These are phyloP conservation scores for Drosophila koepferae DNA, from an alignment of 2,888 invertebrate species.

Conservation along the genomic window DNA sequence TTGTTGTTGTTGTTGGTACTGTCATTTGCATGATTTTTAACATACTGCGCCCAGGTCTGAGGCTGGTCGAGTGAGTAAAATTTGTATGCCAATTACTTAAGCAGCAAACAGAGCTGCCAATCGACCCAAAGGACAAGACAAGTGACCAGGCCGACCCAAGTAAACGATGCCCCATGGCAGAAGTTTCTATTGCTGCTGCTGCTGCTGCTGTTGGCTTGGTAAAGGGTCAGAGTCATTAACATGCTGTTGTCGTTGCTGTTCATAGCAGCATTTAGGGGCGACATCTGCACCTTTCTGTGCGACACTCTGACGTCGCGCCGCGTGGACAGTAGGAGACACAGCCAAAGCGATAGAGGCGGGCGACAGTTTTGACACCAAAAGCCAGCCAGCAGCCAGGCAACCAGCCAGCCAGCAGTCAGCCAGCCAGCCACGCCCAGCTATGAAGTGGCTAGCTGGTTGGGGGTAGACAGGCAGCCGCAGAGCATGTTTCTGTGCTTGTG, in stretches of 20 bases:
- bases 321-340: constrained; percentile 5
- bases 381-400: constrained; percentile 52
- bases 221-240: constrained; percentile 80
- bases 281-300: constrained; percentile 75
- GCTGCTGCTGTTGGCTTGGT: constrained; percentile 22
- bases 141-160: constrained; percentile 68
- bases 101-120: constrained; percentile 63
- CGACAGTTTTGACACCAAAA: constrained; percentile 78
- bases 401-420: constrained; percentile 37
- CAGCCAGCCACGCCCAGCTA: constrained; percentile 65
- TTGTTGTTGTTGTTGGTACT: constrained; percentile 11
- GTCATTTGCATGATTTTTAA: constrained; percentile 42
- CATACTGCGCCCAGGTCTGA: background rate
- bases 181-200: constrained; percentile 11
- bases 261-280: constrained; percentile 67
- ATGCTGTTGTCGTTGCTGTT: constrained; percentile 71
- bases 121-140: constrained; percentile 57
- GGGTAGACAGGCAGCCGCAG: constrained; percentile 18
- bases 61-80: constrained; percentile 53
- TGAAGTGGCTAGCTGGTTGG: constrained; percentile 4
- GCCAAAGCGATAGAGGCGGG: constrained; percentile 7
- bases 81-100: constrained; percentile 79
- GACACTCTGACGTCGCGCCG: constrained; percentile 32
- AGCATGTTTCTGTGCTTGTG: constrained; percentile 44
- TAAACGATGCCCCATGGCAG: constrained; percentile 38